These are phyloP conservation scores for Lordiphosa mommai DNA, from an alignment of 1,140 invertebrate species.

Conservation along the genomic window DNA sequence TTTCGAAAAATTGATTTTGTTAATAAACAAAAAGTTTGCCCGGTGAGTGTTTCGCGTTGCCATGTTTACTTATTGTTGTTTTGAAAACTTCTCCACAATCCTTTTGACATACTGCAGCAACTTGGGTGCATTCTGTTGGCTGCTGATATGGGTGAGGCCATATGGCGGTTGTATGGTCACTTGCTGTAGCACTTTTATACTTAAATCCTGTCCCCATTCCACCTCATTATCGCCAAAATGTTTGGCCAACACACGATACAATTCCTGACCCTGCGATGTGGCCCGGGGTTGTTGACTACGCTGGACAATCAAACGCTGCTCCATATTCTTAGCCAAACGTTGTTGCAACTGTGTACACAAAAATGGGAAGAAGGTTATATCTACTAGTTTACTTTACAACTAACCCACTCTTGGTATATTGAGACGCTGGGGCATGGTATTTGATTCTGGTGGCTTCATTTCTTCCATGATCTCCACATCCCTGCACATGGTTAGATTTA, in stretches of 20 bases:
- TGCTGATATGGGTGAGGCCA: conserved; percentile 12
- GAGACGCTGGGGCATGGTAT: conserved; percentile 5
- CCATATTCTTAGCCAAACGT: conserved; percentile 12
- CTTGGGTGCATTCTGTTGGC: conserved; percentile 7
- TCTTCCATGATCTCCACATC: conserved; percentile 40
- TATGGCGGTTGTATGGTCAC: conserved; percentile 34
- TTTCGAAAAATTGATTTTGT: conserved; percentile 31
- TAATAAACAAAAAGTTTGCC: conserved; percentile 53
- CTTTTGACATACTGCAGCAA: conserved; percentile 15
- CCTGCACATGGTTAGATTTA: conserved; percentile 30
- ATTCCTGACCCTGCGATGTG: conserved; percentile 12
- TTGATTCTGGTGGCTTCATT: neutral
- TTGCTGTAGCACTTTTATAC: conserved; percentile 27
- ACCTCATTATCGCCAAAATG: conserved; percentile 19
- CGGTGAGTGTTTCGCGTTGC: conserved; percentile 6
- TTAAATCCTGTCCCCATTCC: neutral
- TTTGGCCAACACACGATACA: conserved; percentile 18
- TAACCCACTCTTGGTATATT: conserved; percentile 16
- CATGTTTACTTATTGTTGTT: conserved; percentile 14
- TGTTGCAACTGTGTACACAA: conserved; percentile 21
- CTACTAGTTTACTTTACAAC: neutral
- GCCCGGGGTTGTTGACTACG: conserved; percentile 11
- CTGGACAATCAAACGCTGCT: no score
- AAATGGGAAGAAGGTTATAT: neutral
- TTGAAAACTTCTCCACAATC: conserved; percentile 20